Percentiles rank a stretch among this genome's conserved stretches.
These are phyloP conservation scores for Sciurus carolinensis DNA, from an alignment of 2,797 vertebrate genomes.

Conservation along the genomic window DNA sequence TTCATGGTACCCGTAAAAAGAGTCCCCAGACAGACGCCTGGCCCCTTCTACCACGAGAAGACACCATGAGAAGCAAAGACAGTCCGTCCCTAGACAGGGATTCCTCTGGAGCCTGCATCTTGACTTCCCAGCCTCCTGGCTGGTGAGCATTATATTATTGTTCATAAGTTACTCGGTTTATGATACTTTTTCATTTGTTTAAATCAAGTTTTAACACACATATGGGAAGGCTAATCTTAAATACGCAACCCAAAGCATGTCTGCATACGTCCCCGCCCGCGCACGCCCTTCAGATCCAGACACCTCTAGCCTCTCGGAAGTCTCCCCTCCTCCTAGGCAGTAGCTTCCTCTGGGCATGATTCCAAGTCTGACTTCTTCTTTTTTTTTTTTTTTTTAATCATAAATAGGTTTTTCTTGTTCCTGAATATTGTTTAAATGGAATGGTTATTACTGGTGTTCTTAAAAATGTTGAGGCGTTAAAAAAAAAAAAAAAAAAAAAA, in stretches of 20 bases:
- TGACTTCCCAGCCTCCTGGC: not conserved
- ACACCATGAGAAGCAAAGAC: not conserved
- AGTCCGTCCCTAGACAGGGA: not conserved
- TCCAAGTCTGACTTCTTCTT: not conserved
- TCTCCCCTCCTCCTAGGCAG: not conserved
- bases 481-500: not conserved
- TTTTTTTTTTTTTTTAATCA: not conserved
- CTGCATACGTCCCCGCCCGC: fast-evolving
- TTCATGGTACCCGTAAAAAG: not conserved
- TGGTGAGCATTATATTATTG: not conserved
- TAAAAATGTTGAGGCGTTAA: not conserved
- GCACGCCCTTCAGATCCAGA: not conserved
- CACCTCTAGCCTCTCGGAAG: not conserved
- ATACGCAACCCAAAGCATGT: not conserved
- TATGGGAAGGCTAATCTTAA: not conserved
- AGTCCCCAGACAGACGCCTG: not conserved
- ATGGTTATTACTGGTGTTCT: not conserved
- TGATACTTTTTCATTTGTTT: not conserved
- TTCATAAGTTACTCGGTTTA: not conserved
- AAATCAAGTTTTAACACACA: not conserved
- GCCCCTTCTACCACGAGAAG: not conserved
- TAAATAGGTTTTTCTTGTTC: not conserved
- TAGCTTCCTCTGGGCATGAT: not conserved
- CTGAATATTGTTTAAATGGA: not conserved
- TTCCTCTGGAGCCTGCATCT: not conserved